Percentiles rank a stretch among this genome's conserved stretches.
Evolutionary conservation across 2,888 invertebrate genomes (phyloP).

Genomic region (Pachliopta kotzebuea): DNA sequence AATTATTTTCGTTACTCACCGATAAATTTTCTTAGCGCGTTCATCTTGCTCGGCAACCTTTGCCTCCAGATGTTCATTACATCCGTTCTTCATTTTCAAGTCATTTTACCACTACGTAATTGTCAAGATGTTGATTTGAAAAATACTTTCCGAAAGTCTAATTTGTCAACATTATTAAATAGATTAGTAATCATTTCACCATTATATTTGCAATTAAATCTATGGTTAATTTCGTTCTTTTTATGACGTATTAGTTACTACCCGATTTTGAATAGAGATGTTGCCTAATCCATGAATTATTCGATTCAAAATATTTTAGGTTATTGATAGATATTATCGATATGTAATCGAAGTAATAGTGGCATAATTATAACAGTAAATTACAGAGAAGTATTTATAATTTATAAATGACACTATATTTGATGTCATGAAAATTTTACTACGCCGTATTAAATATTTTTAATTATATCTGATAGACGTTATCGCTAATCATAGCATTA

Average conservation of each 20-base stretch:
- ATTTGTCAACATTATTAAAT: constrained; percentile 39
- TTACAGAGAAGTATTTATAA: too few species aligned
- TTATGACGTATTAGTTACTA: background rate
- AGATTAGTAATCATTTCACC: constrained; percentile 29
- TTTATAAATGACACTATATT: too few species aligned
- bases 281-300: too few species aligned
- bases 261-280: background rate
- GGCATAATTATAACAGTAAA: too few species aligned
- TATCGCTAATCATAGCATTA: too few species aligned
- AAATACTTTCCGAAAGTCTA: constrained; percentile 43
- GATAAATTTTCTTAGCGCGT: constrained; percentile 75
- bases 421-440: too few species aligned
- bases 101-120: constrained; percentile 67
- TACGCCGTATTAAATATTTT: too few species aligned
- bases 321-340: too few species aligned
- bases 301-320: too few species aligned
- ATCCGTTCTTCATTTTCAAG: constrained; percentile 78
- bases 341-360: too few species aligned
- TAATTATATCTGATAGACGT: too few species aligned
- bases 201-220: constrained; percentile 7
- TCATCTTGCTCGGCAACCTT: constrained; percentile 70
- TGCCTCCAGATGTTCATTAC: constrained; percentile 67
- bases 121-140: constrained; percentile 63
- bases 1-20: constrained; percentile 47
- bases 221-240: constrained; percentile 5